Evolutionary conservation across 2,113 vertebrate species (phyloP), one percentile per base, ranked within the genome.

Genomic region (Oreochromis spilurus): DNA sequence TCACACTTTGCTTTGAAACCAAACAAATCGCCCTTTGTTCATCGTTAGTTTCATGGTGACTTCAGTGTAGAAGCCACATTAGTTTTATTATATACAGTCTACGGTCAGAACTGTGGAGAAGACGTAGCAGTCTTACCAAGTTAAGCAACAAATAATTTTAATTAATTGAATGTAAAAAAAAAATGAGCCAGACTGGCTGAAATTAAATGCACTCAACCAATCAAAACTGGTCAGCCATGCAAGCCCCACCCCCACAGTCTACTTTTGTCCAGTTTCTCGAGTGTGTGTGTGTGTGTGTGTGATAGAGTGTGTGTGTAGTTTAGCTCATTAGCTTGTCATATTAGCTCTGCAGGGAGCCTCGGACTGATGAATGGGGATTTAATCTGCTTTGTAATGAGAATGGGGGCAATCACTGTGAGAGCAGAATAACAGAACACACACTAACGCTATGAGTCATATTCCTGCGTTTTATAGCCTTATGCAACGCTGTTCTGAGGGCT

Each of bases 341-440:
- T 85, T 31, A 81, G 67, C 85, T 85, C 83, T 62, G 57, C 75
- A 21, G 82, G 65, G n/a, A 79, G 79, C 52, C 36, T 9, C 2
- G 12, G 4, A 26, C 84, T 78, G 88, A 89, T 78, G 60, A 89
- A 84, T 82, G 24, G 11, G 43, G 78, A 24, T 87, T 86, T 50
- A 84, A 86, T 89, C 80, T 84, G 36, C 62, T 85, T 79, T 54
- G 82, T 62, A 52, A 6, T 72, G 79, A 82, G 60, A 80, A 58
- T 9, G 13, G 34, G 65, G 52, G 67, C 85, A 70, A 65, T 88
- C 50, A 57, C 50, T 4, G 77, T 58, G 88, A 84, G 75, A 82
- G 84, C 65, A 10, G 57, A 82, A 43, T 60, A 82, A 19, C 40
- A 53, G 43, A 48, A 40, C 75, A 45, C 58, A 57, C 40, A 2